Evolutionary conservation across 2,797 vertebrate genomes (phyloP).

Genomic region (Benthosema pterotum): DNA sequence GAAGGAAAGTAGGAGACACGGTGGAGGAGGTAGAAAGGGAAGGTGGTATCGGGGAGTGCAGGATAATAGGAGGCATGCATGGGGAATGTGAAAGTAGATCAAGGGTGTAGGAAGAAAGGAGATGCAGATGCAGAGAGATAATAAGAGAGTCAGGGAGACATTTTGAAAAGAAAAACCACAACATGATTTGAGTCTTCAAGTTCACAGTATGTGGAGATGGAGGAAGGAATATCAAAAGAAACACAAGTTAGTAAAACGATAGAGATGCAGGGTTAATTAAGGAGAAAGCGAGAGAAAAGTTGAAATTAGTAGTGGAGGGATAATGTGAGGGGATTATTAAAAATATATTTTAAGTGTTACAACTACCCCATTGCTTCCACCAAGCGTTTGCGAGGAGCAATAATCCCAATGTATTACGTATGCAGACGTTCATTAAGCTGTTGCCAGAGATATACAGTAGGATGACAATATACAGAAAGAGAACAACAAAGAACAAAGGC

Average conservation of each 20-base stretch:
- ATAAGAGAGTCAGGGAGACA: conserved; percentile 20
- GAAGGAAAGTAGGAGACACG: conserved; percentile 25
- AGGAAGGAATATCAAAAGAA: no score
- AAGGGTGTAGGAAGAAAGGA: conserved; percentile 3
- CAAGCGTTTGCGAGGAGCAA: conserved; percentile 41
- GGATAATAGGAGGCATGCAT: conserved; percentile 13
- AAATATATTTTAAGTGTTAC: conserved; percentile 59
- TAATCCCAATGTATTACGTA: conserved; percentile 56
- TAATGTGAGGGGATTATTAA: conserved; percentile 21
- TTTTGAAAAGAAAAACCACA: no score
- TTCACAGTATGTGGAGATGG: no score
- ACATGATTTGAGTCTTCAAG: no score
- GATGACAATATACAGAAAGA: conserved; percentile 34
- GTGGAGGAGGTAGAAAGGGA: conserved; percentile 18
- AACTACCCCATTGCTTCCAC: conserved; percentile 50
- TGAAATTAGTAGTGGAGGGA: conserved; percentile 22
- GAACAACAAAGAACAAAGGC: conserved; percentile 23
- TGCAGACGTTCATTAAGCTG: conserved; percentile 44
- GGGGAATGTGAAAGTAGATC: conserved; percentile 5
- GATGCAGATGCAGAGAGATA: conserved; percentile 37
- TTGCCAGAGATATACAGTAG: conserved; percentile 25
- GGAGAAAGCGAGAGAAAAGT: conserved; percentile 26
- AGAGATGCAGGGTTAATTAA: conserved; percentile 49
- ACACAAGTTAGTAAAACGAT: conserved; percentile 21
- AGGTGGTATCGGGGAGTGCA: conserved; percentile 19